A percentile compares a stretch with the other conserved stretches of the same genome.
These are phyloP conservation scores for Rousettus madagascariensis DNA, from an alignment of 2,797 vertebrate species.

Conservation along the genomic window DNA sequence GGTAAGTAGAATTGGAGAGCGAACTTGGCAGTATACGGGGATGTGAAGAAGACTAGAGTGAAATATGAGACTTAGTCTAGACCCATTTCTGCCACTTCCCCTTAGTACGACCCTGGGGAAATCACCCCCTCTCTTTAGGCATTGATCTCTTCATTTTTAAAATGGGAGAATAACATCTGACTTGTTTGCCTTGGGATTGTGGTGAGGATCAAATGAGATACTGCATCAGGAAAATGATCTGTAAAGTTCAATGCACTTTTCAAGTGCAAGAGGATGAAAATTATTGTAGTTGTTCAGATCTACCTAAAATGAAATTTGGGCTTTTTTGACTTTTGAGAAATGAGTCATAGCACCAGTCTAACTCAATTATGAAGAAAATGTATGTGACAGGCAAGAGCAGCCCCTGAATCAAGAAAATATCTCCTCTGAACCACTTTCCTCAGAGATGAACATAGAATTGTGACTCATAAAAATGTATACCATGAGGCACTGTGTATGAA, in stretches of 20 bases:
- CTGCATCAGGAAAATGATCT: background rate
- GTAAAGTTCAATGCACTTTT: background rate
- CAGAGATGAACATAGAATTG: slow-evolving; percentile 29
- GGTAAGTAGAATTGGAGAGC: background rate
- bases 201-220: background rate
- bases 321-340: slow-evolving; percentile 71
- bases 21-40: background rate
- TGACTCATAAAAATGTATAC: background rate
- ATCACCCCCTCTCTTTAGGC: background rate
- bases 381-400: slow-evolving; percentile 47
- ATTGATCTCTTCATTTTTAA: slow-evolving; percentile 4
- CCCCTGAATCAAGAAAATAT: slow-evolving; percentile 9
- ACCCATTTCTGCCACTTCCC: background rate
- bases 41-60: background rate
- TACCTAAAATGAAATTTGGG: slow-evolving; percentile 57
- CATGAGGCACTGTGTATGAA: background rate
- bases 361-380: slow-evolving; percentile 38
- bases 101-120: background rate
- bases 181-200: background rate
- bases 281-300: slow-evolving; percentile 24
- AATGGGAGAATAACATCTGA: background rate
- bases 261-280: slow-evolving; percentile 31
- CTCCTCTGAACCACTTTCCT: background rate
- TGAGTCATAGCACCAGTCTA: slow-evolving; percentile 63
- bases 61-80: background rate